Conservation (phyloP, 2,113 vertebrate species). For the Azemiops feae region DNA sequence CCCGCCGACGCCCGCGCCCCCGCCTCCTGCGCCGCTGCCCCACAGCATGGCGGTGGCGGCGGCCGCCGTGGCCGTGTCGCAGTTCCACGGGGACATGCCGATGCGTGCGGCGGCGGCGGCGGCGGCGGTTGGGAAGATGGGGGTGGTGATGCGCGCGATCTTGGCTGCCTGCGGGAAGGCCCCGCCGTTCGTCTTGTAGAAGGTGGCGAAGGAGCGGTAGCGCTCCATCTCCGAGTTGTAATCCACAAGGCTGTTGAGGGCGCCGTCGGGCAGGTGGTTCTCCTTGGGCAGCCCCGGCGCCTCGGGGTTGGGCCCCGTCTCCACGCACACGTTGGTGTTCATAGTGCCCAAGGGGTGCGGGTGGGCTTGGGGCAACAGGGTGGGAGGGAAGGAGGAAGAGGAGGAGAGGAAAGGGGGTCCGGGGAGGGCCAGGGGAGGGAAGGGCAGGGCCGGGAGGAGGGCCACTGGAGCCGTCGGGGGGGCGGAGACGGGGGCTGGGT, state of each 20-base stretch:
- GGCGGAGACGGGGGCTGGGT: slow-evolving; percentile 55
- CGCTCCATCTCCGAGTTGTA: slow-evolving; percentile 97
- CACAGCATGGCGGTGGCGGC: slow-evolving; percentile 73
- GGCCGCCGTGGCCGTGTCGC: slow-evolving; percentile 85
- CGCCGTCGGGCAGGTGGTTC: slow-evolving; percentile 87
- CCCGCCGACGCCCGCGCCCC: slow-evolving; percentile 44
- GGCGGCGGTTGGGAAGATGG: slow-evolving; percentile 90
- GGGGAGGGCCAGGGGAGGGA: slow-evolving; percentile 37
- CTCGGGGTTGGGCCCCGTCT: slow-evolving; percentile 85
- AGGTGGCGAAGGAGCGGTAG: slow-evolving; percentile 90
- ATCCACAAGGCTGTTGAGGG: slow-evolving; percentile 94
- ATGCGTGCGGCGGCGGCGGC: slow-evolving; percentile 85
- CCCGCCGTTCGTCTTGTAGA: slow-evolving; percentile 93
- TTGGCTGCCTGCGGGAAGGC: slow-evolving; percentile 92
- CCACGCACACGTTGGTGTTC: slow-evolving; percentile 92
- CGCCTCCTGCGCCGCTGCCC: slow-evolving; percentile 66
- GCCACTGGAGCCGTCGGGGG: slow-evolving; percentile 23
- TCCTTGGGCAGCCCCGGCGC: slow-evolving; percentile 91
- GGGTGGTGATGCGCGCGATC: slow-evolving; percentile 92
- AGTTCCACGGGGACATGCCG: slow-evolving; percentile 95
- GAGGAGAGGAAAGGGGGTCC: slow-evolving; percentile 43
- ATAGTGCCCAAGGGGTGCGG: slow-evolving; percentile 81
- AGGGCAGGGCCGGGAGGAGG: slow-evolving; percentile 36
- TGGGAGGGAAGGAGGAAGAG: slow-evolving; percentile 43
- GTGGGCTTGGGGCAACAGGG: slow-evolving; percentile 49